phyloP scores from a whole-genome alignment of 2,797 vertebrate species.

The Protonibea diacanthus region DNA sequence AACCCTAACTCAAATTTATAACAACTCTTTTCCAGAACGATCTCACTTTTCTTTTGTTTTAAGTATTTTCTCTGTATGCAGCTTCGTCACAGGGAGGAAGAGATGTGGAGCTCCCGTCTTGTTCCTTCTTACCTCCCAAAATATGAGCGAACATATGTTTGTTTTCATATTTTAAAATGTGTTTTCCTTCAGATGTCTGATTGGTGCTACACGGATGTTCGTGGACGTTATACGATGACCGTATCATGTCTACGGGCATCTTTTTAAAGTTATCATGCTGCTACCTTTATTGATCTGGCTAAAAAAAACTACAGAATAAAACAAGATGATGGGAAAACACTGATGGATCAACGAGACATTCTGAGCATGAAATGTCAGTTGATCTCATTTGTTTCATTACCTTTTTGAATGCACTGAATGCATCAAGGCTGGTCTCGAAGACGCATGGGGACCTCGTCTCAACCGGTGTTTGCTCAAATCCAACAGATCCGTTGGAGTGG shows the following conservation, averaged over 20 bases:
- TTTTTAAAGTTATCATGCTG: conserved; percentile 5
- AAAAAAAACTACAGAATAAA: neutral
- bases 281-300: conserved; percentile 12
- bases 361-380: conserved; percentile 76
- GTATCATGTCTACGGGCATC: conserved; percentile 4
- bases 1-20: conserved; percentile 34
- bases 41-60: conserved; percentile 42
- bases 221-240: neutral
- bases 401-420: conserved; percentile 73
- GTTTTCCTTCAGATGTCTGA: conserved; percentile 76
- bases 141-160: conserved; percentile 77
- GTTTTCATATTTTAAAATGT: conserved; percentile 83
- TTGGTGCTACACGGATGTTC: neutral
- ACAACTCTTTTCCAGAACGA: conserved; percentile 50
- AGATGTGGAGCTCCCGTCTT: conserved; percentile 34
- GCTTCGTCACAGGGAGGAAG: conserved; percentile 43
- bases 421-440: conserved; percentile 33
- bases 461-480: conserved; percentile 13
- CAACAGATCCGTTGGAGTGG: neutral
- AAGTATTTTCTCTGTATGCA: conserved; percentile 53
- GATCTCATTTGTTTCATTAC: conserved; percentile 56
- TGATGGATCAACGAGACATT: conserved; percentile 64
- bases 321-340: conserved; percentile 75
- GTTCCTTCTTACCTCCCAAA: conserved; percentile 65
- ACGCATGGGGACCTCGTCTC: conserved; percentile 66